phyloP scores from a whole-genome alignment of 2,797 vertebrate species.

The Oreortyx pictus region DNA sequence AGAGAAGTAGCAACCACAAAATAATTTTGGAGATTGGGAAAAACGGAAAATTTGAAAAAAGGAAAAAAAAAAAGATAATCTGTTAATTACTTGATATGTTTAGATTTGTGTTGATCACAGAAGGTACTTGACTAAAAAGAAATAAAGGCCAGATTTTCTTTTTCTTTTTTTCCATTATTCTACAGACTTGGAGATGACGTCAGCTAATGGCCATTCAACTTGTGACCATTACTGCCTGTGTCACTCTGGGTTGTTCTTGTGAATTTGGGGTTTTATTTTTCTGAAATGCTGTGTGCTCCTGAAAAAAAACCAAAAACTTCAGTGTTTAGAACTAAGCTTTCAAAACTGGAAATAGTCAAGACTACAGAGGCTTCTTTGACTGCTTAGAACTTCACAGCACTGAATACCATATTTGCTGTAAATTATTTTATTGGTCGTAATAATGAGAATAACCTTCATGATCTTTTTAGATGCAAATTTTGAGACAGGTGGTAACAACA shows the following conservation, averaged over 20 bases:
- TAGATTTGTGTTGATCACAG: too few species aligned
- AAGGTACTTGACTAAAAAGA: background rate
- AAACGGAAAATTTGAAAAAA: background rate
- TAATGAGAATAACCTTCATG: conserved; percentile 8
- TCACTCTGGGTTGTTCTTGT: too few species aligned
- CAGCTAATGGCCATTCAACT: background rate
- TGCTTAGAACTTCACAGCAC: background rate
- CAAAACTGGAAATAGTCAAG: background rate
- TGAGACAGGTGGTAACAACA: conserved; percentile 9
- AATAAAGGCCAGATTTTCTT: background rate
- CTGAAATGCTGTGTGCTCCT: background rate
- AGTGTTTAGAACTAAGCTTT: background rate
- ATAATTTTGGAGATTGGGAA: background rate
- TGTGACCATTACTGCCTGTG: background rate
- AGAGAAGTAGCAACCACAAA: background rate
- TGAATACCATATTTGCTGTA: background rate
- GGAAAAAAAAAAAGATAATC: background rate
- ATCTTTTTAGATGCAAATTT: conserved; percentile 15
- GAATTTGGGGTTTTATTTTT: background rate
- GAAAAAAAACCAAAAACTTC: background rate
- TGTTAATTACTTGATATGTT: background rate
- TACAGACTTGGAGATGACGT: background rate
- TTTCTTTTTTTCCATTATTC: background rate
- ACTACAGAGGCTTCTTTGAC: background rate
- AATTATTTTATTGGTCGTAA: conserved; percentile 30